Base-by-base conservation (phyloP, 2,113 vertebrate genomes). In the Enhydra lutris region DNA sequence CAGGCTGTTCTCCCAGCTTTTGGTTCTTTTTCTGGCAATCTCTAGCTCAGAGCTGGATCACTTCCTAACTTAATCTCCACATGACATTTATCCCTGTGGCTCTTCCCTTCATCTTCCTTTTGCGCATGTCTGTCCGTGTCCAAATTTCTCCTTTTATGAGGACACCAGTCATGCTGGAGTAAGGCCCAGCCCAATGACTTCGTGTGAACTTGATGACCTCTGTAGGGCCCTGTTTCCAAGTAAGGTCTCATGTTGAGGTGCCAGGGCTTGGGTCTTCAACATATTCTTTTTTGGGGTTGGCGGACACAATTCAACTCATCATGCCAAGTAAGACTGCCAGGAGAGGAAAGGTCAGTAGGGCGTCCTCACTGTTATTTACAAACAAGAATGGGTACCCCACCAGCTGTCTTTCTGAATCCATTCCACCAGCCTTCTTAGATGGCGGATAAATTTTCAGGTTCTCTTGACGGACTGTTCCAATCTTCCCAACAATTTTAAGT, bases 301-400 rank as follows among this genome's bases (percentile, higher is more conserved):
- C 20, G 12, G 52, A 12, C 55, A 81, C 13, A 57, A 0, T 71
- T 85, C 29, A 61, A 52, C 29, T 17, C 23, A 42, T 17, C 21
- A 6, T 47, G 6, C 31, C 12, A 11, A 80, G 73, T 29, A 42
- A 47, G 59, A 39, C 42, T 92, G 21, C 36, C 11, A 8, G 4
- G 2, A 79, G 36, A 63, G 50, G 14, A 12, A 12, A 63, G 82
- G 52, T 73, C 17, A 47, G 50, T 13, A 78, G 36, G 42, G 21
- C 21, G 45, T 67, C 42, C 20, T 26, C 59, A 2, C 12, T 11
- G 24, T 83, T 23, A 1, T 20, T 18, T 82, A 14, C 31, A 78
- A 71, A 65, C 1, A 1, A 2, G 3, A 71, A 3, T 7, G 29
- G 31, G 9, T 5, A 39, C 5, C 9, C 2, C 17, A 81, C 20